These are phyloP conservation scores for Malurus alboscapulatus DNA, from an alignment of 2,113 vertebrate genomes.

Conservation along the genomic window DNA sequence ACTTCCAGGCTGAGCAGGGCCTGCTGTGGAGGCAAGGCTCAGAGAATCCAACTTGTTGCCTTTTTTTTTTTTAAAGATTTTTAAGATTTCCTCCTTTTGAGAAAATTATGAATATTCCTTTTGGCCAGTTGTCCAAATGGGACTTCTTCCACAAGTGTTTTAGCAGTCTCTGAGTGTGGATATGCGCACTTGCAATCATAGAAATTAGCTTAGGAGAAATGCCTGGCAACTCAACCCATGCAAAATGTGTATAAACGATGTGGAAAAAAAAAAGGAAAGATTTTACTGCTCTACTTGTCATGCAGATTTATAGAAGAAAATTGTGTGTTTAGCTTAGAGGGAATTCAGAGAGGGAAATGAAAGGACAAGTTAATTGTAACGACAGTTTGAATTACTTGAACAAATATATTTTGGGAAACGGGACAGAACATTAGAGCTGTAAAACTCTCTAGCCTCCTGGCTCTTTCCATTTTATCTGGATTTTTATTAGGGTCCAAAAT, in stretches of 20 bases:
- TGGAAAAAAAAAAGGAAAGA: background rate
- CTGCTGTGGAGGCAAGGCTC: accelerated
- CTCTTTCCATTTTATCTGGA: conserved; percentile 2
- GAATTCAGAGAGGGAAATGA: conserved; percentile 29
- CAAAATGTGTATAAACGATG: background rate
- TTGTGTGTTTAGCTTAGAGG: conserved; percentile 50
- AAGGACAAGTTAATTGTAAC: conserved; percentile 43
- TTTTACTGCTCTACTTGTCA: conserved; percentile 55
- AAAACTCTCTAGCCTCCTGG: conserved; percentile 2
- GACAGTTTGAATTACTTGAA: conserved; percentile 57
- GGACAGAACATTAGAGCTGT: conserved; percentile 13
- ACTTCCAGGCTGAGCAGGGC: background rate
- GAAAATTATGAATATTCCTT: background rate
- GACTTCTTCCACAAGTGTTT: background rate
- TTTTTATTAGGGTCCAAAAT: conserved; percentile 20
- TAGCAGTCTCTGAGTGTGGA: background rate
- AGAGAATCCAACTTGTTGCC: background rate
- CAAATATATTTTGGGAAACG: conserved; percentile 50
- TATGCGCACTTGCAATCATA: background rate
- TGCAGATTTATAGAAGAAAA: conserved; percentile 52
- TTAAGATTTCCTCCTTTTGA: background rate
- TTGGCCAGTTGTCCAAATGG: background rate
- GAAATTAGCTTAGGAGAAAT: conserved; percentile 21
- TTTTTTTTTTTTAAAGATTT: background rate
- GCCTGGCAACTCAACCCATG: background rate